Evolutionary conservation across 2,888 invertebrate species (phyloP).

Genomic region (Eupithecia vulgata): DNA sequence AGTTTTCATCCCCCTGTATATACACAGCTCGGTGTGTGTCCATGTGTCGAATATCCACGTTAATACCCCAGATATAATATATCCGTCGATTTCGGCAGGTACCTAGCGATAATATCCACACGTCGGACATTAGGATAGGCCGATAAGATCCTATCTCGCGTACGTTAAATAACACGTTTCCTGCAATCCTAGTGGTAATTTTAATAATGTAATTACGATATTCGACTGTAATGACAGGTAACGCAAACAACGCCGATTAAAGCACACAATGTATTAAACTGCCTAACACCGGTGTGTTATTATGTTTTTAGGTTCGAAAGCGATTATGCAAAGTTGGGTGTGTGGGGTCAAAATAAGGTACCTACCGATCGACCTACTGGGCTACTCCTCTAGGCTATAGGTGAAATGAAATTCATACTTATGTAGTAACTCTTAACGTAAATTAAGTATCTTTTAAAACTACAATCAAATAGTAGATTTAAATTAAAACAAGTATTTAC

Average conservation of each 20-base stretch:
- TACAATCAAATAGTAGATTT: too few relatives aligned
- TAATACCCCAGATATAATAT: slow-evolving; percentile 35
- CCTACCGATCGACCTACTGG: not conserved
- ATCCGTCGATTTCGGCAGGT: slow-evolving; percentile 76
- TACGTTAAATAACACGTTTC: slow-evolving; percentile 83
- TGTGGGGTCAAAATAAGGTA: not conserved
- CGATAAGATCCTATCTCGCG: slow-evolving; percentile 79
- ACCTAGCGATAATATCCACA: slow-evolving; percentile 83
- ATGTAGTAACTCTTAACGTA: not conserved
- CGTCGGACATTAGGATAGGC: slow-evolving; percentile 77
- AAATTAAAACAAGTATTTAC: too few relatives aligned
- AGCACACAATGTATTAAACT: slow-evolving; percentile 58
- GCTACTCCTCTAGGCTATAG: not conserved
- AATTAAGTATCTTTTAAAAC: too few relatives aligned
- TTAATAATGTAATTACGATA: slow-evolving; percentile 82
- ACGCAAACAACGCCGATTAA: slow-evolving; percentile 60
- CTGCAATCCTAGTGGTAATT: slow-evolving; percentile 82
- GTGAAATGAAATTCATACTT: not conserved
- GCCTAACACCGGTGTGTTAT: slow-evolving; percentile 46
- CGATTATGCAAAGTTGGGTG: slow-evolving; percentile 29
- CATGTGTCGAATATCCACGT: slow-evolving; percentile 69
- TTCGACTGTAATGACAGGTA: slow-evolving; percentile 71
- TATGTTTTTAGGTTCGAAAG: slow-evolving; percentile 53
- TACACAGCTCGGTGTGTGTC: slow-evolving; percentile 45
- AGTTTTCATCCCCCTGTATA: slow-evolving; percentile 50